phyloP scores from a whole-genome alignment of 2,113 vertebrate species.

The Misgurnus anguillicaudatus region DNA sequence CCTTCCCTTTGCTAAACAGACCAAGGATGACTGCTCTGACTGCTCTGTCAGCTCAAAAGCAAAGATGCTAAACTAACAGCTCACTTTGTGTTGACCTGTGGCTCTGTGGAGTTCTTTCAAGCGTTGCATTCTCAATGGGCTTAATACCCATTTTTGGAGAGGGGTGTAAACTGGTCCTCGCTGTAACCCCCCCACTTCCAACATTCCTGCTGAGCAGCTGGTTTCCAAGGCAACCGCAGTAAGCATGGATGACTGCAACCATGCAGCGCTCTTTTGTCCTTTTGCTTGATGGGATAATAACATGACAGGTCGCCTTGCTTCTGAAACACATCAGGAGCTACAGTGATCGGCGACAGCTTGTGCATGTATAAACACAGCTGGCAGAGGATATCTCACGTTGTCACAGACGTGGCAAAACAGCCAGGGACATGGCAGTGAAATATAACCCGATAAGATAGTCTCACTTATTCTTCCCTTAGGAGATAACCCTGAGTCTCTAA shows the following conservation, averaged over 20 bases:
- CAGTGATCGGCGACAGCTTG: slow-evolving; percentile 31
- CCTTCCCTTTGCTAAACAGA: slow-evolving; percentile 16
- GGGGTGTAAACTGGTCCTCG: background rate
- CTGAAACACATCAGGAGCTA: slow-evolving; percentile 31
- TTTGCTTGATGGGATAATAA: slow-evolving; percentile 51
- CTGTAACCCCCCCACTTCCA: slow-evolving; percentile 19
- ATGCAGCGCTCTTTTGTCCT: slow-evolving; percentile 33
- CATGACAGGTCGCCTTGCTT: slow-evolving; percentile 52
- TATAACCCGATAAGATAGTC: background rate
- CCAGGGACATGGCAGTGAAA: slow-evolving; percentile 23
- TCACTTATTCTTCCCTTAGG: slow-evolving; percentile 21
- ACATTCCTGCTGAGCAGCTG: slow-evolving; percentile 45
- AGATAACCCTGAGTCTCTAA: slow-evolving; percentile 48
- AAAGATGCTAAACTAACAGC: slow-evolving; percentile 35
- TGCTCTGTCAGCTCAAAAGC: slow-evolving; percentile 32
- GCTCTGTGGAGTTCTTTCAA: slow-evolving; percentile 32
- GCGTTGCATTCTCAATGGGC: slow-evolving; percentile 34
- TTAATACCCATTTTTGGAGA: slow-evolving; percentile 45
- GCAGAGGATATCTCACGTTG: slow-evolving; percentile 30
- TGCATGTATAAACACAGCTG: slow-evolving; percentile 34
- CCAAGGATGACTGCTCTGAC: too few relatives aligned
- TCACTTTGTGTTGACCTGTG: slow-evolving; percentile 44
- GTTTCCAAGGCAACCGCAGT: slow-evolving; percentile 58
- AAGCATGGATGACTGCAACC: slow-evolving; percentile 41
- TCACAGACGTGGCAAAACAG: slow-evolving; percentile 18